Base-by-base conservation (phyloP, 2,888 invertebrate genomes). In the Gisinianus flammeolus region DNA sequence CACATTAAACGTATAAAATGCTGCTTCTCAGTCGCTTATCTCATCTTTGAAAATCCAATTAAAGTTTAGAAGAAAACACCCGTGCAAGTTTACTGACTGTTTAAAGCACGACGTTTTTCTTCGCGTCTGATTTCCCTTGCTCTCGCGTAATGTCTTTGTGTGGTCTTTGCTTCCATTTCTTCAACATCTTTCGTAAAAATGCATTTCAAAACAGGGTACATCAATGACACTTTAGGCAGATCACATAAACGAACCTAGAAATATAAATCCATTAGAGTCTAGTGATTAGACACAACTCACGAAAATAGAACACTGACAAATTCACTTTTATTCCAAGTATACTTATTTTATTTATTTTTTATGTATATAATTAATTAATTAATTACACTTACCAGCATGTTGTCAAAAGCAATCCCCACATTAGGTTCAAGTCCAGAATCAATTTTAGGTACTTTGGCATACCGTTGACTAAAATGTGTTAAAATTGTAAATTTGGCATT, bases 401-500 rank as follows among this genome's bases (percentile, higher is more conserved):
- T 94, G 86, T 98, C 98, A 86, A 96, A 97, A 2, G 97, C 96
- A 84, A 97, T 92, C 44, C 96, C 94, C 31, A 97, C 93, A 85
- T 92, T 92, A 26, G 89, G 88, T 69, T 88, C 87, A 26, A 91
- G 89, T 83, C 90, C 90, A 73, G 90, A 89, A 66, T 90, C 89
- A 78, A 88, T 89, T 0, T 93, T 88, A 2, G 98, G 97, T 83
- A 97, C 89, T 81, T 96, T 93, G 64, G 95, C 92, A 88, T 97
- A 97, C 54, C 97, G 89, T 87, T 98, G 97, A 87, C 97, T 97
- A 88, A 99, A 99, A 89, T 99, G 99, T 0, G 98, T 98, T 35
- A 99, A 89, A 2, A 99, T 87, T 0, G 92, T 94, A 87, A 93
- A 92, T 85, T 92, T 91, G 0, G 98, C 97, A 28, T 90, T 88